Conservation (phyloP, 2,797 vertebrate genomes). For the Nyctibius grandis region DNA sequence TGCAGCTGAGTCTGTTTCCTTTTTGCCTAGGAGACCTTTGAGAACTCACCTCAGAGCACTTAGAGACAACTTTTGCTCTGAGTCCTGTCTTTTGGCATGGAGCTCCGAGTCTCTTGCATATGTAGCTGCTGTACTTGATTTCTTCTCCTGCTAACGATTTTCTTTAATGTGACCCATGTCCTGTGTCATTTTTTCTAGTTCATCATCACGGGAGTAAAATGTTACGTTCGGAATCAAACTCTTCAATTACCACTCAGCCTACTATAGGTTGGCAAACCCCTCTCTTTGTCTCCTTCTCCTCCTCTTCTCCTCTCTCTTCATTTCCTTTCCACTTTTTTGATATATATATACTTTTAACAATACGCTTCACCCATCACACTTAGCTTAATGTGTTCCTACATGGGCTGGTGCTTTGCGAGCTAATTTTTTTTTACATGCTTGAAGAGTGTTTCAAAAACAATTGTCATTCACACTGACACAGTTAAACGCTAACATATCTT, state of each 20-base stretch:
- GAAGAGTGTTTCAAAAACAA: conserved; percentile 54
- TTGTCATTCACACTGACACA: conserved; percentile 34
- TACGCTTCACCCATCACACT: conserved; percentile 64
- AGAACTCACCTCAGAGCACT: not conserved
- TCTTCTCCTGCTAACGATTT: conserved; percentile 84
- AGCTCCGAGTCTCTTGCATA: conserved; percentile 66
- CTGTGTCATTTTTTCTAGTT: conserved; percentile 96
- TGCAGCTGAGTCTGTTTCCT: not conserved
- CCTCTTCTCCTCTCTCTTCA: conserved; percentile 67
- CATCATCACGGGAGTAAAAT: conserved; percentile 99
- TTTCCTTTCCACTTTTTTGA: conserved; percentile 77
- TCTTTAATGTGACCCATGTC: conserved; percentile 84
- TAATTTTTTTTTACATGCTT: conserved; percentile 51
- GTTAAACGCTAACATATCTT: conserved; percentile 65
- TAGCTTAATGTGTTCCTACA: conserved; percentile 72
- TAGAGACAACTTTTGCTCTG: conserved; percentile 49
- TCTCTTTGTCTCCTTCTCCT: conserved; percentile 80
- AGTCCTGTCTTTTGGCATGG: conserved; percentile 57
- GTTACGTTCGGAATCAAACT: conserved; percentile 99
- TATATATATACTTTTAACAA: conserved; percentile 61
- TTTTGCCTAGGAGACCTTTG: conserved; percentile 1
- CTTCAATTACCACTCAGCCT: conserved; percentile 99
- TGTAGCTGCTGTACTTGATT: conserved; percentile 75
- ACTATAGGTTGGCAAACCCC: conserved; percentile 99
- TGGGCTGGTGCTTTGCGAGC: conserved; percentile 73